Percentiles rank a stretch among this genome's conserved stretches.
These are phyloP conservation scores for Malurus elegans DNA, from an alignment of 2,113 vertebrate species.

Conservation along the genomic window DNA sequence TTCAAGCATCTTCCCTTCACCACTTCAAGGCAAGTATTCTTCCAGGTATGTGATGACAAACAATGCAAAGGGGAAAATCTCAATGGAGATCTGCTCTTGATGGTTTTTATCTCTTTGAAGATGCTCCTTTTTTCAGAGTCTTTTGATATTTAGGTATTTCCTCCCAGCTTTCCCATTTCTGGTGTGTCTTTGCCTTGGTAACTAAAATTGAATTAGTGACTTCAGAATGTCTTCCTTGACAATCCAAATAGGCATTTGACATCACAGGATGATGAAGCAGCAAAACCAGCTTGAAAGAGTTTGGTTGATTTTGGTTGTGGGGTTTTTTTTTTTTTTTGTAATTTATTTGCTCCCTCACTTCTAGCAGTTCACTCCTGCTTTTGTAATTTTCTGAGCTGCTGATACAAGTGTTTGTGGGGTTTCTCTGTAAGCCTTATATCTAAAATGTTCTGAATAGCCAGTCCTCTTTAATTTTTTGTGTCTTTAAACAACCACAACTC, in stretches of 20 bases:
- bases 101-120: constrained; percentile 37
- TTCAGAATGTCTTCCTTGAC: not conserved
- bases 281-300: not conserved
- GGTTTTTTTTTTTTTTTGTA: not conserved
- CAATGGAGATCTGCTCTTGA: not conserved
- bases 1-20: not conserved
- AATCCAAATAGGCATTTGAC: not conserved
- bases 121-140: not conserved
- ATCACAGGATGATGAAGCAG: not conserved
- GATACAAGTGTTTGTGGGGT: not conserved
- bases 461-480: not conserved
- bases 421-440: not conserved
- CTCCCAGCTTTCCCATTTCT: not conserved
- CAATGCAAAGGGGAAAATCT: constrained; percentile 17
- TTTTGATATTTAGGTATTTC: constrained; percentile 36
- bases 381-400: not conserved
- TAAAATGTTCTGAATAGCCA: not conserved
- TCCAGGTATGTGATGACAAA: constrained; percentile 43
- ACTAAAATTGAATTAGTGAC: not conserved
- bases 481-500: not conserved
- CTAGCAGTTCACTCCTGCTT: not conserved
- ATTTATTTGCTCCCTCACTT: not conserved
- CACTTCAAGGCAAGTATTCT: constrained; percentile 42
- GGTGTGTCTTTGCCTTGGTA: not conserved
- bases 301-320: not conserved